Conservation (phyloP, 2,888 invertebrate species). For the Drosophila helvetica region DNA sequence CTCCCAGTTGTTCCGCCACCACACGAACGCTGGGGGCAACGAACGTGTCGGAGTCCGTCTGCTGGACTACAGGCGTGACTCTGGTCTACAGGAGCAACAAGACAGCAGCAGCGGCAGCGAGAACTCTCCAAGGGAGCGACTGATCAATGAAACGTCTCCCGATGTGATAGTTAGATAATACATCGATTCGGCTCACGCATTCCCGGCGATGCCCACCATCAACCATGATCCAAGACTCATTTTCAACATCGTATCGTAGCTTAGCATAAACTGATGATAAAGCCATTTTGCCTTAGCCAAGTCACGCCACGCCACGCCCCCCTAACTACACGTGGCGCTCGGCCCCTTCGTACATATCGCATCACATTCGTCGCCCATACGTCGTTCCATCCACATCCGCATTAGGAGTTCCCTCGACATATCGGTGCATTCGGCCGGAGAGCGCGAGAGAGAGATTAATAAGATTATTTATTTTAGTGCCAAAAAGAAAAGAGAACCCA, state of each 20-base stretch:
- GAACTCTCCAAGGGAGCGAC: slow-evolving; percentile 56
- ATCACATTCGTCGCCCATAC: slow-evolving; percentile 18
- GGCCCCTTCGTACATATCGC: slow-evolving; percentile 3
- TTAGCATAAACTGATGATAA: slow-evolving; percentile 32
- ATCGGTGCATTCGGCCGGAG: slow-evolving; percentile 29
- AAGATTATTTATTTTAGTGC: slow-evolving; percentile 79
- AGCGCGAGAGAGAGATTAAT: slow-evolving; percentile 67
- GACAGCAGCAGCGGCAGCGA: slow-evolving; percentile 13
- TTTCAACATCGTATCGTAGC: slow-evolving; percentile 31
- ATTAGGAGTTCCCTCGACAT: slow-evolving; percentile 49
- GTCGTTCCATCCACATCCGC: slow-evolving; percentile 17
- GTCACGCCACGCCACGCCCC: neutral
- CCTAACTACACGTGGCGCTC: neutral
- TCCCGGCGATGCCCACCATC: slow-evolving; percentile 28
- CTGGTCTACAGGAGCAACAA: slow-evolving; percentile 38
- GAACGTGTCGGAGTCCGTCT: slow-evolving; percentile 69
- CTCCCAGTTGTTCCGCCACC: slow-evolving; percentile 35
- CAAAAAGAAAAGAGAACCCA: slow-evolving; percentile 50
- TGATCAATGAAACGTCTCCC: slow-evolving; percentile 54
- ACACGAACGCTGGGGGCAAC: slow-evolving; percentile 26
- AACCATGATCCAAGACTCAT: slow-evolving; percentile 35
- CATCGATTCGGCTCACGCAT: slow-evolving; percentile 26
- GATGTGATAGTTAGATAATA: slow-evolving; percentile 76
- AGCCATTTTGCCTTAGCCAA: slow-evolving; percentile 41
- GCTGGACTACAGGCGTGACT: slow-evolving; percentile 67